These are phyloP conservation scores for Germaria angustata DNA, from an alignment of 2,888 invertebrate species.

Conservation along the genomic window DNA sequence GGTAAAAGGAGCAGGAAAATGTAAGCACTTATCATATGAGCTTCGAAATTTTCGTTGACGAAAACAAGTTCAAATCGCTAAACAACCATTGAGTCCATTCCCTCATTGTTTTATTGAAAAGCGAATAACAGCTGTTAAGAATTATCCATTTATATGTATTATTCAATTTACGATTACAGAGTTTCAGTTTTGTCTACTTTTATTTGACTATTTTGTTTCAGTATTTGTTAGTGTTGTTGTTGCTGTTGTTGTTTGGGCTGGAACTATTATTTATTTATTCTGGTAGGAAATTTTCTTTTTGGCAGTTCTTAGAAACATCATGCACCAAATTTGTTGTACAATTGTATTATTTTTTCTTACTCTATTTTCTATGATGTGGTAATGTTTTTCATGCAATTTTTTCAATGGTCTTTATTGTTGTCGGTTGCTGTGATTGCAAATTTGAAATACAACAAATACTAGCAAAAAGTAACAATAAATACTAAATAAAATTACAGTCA, in stretches of 20 bases:
- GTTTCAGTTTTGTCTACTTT: conserved; percentile 32
- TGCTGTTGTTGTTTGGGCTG: neutral
- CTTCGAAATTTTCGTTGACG: no score
- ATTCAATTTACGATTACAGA: neutral
- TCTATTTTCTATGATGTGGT: neutral
- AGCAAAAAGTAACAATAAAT: conserved; percentile 31
- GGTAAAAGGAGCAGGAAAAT: no score
- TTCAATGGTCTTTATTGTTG: conserved; percentile 41
- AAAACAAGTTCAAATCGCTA: no score
- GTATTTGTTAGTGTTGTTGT: neutral
- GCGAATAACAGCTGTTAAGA: neutral
- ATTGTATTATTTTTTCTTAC: neutral
- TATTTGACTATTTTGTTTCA: neutral
- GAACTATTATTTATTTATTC: conserved; percentile 42
- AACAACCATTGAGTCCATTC: no score
- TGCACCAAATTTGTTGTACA: conserved; percentile 50
- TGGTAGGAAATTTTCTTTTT: conserved; percentile 35
- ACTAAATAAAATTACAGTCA: conserved; percentile 46
- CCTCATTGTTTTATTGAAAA: neutral
- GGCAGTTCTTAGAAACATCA: conserved; percentile 45
- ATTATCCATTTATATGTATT: neutral
- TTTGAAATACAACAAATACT: conserved; percentile 35
- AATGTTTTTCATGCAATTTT: conserved; percentile 8
- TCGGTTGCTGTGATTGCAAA: conserved; percentile 59
- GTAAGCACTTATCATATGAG: no score